Evolutionary conservation across 2,797 vertebrate genomes (phyloP).

Genomic region (Coranthus polyacanthus): DNA sequence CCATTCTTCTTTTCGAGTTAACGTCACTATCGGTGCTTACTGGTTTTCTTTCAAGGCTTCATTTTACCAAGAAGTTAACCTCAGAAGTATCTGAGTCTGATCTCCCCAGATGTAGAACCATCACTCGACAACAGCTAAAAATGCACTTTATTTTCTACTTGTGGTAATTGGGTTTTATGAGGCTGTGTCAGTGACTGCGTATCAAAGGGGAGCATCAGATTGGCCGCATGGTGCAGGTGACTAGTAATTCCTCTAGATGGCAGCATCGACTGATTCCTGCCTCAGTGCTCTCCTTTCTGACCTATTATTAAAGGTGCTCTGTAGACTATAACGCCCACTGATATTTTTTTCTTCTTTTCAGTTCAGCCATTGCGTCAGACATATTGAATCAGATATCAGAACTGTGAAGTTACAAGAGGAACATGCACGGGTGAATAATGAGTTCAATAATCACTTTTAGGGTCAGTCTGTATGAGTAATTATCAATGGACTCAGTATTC

Average conservation of each 20-base stretch:
- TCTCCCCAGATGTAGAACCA: slow-evolving; percentile 36
- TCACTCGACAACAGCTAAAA: slow-evolving; percentile 66
- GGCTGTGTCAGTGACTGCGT: slow-evolving; percentile 56
- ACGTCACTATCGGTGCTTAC: slow-evolving; percentile 68
- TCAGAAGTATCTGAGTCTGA: slow-evolving; percentile 27
- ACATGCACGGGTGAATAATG: slow-evolving; percentile 55
- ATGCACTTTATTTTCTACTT: slow-evolving; percentile 86
- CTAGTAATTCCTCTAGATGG: slow-evolving; percentile 61
- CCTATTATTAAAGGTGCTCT: slow-evolving; percentile 60
- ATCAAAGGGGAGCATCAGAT: slow-evolving; percentile 23
- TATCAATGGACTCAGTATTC: slow-evolving; percentile 9
- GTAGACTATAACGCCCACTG: slow-evolving; percentile 38
- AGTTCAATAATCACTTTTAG: slow-evolving; percentile 24
- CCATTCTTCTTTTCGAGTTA: slow-evolving; percentile 39
- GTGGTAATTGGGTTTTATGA: slow-evolving; percentile 69
- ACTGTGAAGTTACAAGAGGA: slow-evolving; percentile 51
- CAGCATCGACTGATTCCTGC: slow-evolving; percentile 47
- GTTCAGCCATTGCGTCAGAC: slow-evolving; percentile 40
- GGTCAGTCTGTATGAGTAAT: slow-evolving; percentile 20
- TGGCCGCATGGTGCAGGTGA: slow-evolving; percentile 60
- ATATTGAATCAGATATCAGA: slow-evolving; percentile 35
- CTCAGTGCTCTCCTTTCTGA: slow-evolving; percentile 43
- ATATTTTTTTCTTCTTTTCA: slow-evolving; percentile 32
- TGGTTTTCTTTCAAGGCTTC: slow-evolving; percentile 48
- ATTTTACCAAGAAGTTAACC: slow-evolving; percentile 30